A percentile compares a stretch with the other conserved stretches of the same genome.
These are phyloP conservation scores for Dichetophora obliterata DNA, from an alignment of 2,888 invertebrate species.

Conservation along the genomic window DNA sequence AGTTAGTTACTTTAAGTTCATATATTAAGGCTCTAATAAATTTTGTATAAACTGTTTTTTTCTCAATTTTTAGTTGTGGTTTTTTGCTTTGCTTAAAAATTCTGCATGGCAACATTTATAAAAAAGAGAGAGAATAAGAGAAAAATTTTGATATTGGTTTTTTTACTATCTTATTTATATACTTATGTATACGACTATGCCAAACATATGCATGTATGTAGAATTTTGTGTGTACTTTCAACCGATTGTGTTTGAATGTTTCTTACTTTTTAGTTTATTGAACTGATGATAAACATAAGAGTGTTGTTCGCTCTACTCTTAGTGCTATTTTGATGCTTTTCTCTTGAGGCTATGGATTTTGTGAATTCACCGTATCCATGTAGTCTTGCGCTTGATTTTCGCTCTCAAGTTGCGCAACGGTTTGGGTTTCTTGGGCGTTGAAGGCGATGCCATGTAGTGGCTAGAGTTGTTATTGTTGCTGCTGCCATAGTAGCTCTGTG, in stretches of 20 bases:
- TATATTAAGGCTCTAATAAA: slow-evolving; percentile 23
- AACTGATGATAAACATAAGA: neutral
- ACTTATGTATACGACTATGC: too few relatives aligned
- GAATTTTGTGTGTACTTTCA: slow-evolving; percentile 15
- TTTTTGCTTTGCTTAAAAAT: slow-evolving; percentile 23
- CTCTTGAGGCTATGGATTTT: slow-evolving; percentile 5
- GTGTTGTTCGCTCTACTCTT: too few relatives aligned
- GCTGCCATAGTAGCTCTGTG: slow-evolving; percentile 54
- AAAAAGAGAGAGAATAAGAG: slow-evolving; percentile 29
- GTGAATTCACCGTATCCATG: slow-evolving; percentile 67
- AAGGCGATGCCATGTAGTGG: slow-evolving; percentile 46
- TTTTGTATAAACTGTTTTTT: slow-evolving; percentile 38
- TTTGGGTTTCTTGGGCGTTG: slow-evolving; percentile 63
- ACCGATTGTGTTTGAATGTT: slow-evolving; percentile 34
- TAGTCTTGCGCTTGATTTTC: slow-evolving; percentile 67
- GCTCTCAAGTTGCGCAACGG: slow-evolving; percentile 64
- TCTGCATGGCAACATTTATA: slow-evolving; percentile 24
- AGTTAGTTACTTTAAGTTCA: slow-evolving; percentile 34
- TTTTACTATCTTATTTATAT: slow-evolving; percentile 17
- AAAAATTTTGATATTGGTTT: slow-evolving; percentile 7
- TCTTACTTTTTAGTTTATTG: neutral
- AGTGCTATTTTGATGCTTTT: too few relatives aligned
- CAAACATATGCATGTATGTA: slow-evolving; percentile 4
- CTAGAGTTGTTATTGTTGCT: slow-evolving; percentile 34
- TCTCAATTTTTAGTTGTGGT: slow-evolving; percentile 11